A percentile compares a stretch with the other conserved stretches of the same genome.
phyloP scores from a whole-genome alignment of 2,797 vertebrate species.

The Peromyscus attwateri region DNA sequence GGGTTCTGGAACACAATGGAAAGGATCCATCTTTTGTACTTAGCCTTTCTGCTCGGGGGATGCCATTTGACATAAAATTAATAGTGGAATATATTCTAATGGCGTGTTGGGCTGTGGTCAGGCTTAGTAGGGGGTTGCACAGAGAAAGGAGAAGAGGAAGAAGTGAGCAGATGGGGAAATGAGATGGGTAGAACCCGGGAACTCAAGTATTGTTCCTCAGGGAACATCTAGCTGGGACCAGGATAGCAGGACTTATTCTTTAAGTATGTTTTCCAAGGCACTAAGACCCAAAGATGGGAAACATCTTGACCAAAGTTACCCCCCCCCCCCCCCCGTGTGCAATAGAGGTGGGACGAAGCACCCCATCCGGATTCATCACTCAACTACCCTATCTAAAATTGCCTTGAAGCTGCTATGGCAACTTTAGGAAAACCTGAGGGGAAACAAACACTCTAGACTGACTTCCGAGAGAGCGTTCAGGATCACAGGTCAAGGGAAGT shows the following conservation, averaged over 20 bases:
- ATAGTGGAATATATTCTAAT: constrained; percentile 85
- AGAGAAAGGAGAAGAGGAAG: background rate
- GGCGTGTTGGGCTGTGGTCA: constrained; percentile 80
- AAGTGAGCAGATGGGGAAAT: background rate
- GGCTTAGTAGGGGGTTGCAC: background rate
- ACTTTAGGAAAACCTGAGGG: background rate
- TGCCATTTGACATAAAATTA: constrained; percentile 86
- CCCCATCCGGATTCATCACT: background rate
- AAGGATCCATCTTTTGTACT: constrained; percentile 87
- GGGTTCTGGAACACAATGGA: constrained; percentile 76
- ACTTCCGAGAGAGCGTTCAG: background rate
- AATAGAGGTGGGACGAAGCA: background rate
- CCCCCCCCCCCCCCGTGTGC: too few relatives aligned
- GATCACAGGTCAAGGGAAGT: background rate
- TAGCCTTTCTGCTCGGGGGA: constrained; percentile 85
- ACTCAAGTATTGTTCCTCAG: background rate
- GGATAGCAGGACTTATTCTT: background rate
- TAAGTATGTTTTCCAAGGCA: background rate
- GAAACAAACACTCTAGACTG: background rate
- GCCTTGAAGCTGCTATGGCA: background rate
- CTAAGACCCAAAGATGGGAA: background rate
- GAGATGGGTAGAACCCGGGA: background rate
- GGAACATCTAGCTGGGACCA: background rate
- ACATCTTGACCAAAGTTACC: background rate
- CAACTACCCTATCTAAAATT: background rate